Evolutionary conservation across 2,888 invertebrate species (phyloP).

Genomic region (Athalia circularis): DNA sequence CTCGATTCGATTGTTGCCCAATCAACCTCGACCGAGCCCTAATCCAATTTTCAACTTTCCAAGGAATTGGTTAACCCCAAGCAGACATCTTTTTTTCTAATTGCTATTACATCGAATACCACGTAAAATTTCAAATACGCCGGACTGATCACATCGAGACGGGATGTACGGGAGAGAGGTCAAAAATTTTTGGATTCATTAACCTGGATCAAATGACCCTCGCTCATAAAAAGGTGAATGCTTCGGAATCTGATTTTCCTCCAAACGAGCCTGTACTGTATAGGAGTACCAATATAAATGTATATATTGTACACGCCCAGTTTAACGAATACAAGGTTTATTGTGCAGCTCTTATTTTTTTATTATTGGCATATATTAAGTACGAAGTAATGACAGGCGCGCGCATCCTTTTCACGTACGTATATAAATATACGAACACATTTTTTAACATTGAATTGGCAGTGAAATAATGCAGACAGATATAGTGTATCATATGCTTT

Average conservation of each 20-base stretch:
- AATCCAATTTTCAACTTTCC: conserved; percentile 24
- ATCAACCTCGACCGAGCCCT: conserved; percentile 25
- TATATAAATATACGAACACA: too few relatives aligned
- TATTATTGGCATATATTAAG: conserved; percentile 14
- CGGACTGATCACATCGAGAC: too few relatives aligned
- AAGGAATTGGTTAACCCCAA: conserved; percentile 1
- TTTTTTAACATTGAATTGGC: too few relatives aligned
- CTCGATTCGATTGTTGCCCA: conserved; percentile 20
- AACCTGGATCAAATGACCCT: too few relatives aligned
- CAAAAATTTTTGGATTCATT: too few relatives aligned
- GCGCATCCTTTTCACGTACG: not conserved
- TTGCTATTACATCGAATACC: too few relatives aligned
- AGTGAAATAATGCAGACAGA: not conserved
- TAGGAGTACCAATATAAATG: not conserved
- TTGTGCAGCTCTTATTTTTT: conserved; percentile 1
- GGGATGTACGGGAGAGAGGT: too few relatives aligned
- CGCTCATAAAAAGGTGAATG: too few relatives aligned
- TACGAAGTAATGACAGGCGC: conserved; percentile 33
- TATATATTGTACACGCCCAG: not conserved
- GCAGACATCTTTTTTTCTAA: not conserved
- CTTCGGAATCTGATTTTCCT: not conserved
- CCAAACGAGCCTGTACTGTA: not conserved
- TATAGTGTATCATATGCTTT: not conserved
- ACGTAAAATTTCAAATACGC: too few relatives aligned
- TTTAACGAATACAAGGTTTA: conserved; percentile 11